Conservation (phyloP, 2,888 invertebrate species). For the Drosophila anomalata region DNA sequence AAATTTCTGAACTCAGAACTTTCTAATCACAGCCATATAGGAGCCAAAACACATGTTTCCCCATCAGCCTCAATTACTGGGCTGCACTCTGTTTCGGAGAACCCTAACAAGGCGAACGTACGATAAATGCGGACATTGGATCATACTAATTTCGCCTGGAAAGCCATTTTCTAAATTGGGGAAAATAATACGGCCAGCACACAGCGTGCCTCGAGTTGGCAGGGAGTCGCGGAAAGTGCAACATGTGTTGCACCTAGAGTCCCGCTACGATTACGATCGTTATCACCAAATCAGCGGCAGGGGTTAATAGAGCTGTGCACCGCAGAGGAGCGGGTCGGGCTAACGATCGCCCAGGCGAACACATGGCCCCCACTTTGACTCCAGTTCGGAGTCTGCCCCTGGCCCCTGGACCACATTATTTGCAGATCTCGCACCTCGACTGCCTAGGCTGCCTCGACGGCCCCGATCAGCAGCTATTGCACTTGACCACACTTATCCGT, state of each 20-base stretch:
- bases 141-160: slow-evolving; percentile 67
- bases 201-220: slow-evolving; percentile 7
- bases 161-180: slow-evolving; percentile 74
- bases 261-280: slow-evolving; percentile 82
- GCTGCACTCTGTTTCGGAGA: slow-evolving; percentile 1
- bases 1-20: background rate
- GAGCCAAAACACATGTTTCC: slow-evolving; percentile 65
- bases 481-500: slow-evolving; percentile 75
- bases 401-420: slow-evolving; percentile 67
- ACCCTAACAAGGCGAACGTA: slow-evolving; percentile 58
- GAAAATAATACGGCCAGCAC: slow-evolving; percentile 63
- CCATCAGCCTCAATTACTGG: slow-evolving; percentile 38
- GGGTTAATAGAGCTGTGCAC: slow-evolving; percentile 82
- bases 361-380: slow-evolving; percentile 63
- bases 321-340: slow-evolving; percentile 48
- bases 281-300: slow-evolving; percentile 83
- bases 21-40: slow-evolving; percentile 37
- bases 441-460: slow-evolving; percentile 40
- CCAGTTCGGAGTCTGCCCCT: background rate
- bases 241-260: slow-evolving; percentile 75
- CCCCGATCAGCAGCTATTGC: slow-evolving; percentile 49
- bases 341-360: slow-evolving; percentile 62
- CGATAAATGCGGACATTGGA: slow-evolving; percentile 53
- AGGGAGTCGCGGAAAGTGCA: slow-evolving; percentile 54
- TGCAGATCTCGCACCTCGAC: slow-evolving; percentile 76